Conservation (phyloP, 2,113 vertebrate species). For the Petrocephalus microphthalmus region DNA sequence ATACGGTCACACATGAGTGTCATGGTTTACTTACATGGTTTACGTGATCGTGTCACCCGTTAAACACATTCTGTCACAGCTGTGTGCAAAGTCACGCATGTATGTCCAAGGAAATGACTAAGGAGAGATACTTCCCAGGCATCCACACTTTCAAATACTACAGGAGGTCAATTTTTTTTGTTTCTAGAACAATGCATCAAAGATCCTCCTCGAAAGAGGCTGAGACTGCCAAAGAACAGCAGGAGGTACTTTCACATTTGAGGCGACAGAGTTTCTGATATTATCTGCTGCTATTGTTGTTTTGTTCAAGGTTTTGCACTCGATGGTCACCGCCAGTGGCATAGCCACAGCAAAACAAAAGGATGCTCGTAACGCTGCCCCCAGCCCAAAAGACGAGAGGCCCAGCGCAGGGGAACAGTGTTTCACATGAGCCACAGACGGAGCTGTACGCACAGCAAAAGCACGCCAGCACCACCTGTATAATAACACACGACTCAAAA, state of each 20-base stretch:
- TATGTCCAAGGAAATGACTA: not conserved
- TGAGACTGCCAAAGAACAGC: not conserved
- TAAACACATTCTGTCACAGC: not conserved
- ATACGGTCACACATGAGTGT: not conserved
- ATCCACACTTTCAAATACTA: not conserved
- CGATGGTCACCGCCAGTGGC: not conserved
- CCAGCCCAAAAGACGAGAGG: no score
- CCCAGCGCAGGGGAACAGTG: no score
- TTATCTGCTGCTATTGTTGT: not conserved
- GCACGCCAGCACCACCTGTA: no score
- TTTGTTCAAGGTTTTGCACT: not conserved
- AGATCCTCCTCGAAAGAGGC: not conserved
- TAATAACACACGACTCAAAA: no score
- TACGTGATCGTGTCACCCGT: not conserved
- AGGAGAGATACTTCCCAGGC: not conserved
- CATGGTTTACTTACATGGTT: not conserved
- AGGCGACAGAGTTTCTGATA: not conserved
- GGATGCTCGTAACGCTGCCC: no score
- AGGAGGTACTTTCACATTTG: not conserved
- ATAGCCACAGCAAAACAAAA: no score
- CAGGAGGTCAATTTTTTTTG: not conserved
- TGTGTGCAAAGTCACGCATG: not conserved
- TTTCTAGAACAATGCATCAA: not conserved
- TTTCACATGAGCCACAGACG: not conserved
- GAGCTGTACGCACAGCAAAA: no score